phyloP scores from a whole-genome alignment of 2,113 vertebrate genomes.

The Pimephales promelas region DNA sequence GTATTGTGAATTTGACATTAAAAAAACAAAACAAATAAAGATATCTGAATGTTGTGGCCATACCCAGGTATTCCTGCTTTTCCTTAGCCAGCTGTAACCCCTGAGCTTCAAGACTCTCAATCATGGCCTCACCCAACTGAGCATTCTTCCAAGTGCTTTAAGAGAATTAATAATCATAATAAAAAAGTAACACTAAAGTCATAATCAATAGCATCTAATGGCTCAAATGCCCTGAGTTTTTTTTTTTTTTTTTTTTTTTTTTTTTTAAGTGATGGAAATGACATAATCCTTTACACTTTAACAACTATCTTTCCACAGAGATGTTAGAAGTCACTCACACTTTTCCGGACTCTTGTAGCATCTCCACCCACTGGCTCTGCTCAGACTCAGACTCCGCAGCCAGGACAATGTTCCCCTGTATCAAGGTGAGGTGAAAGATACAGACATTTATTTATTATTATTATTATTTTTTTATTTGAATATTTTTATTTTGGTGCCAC shows the following conservation, averaged over 20 bases:
- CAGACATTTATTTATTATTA: background rate
- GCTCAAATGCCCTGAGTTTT: no score
- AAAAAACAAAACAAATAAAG: no score
- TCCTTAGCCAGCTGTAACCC: conserved; percentile 96
- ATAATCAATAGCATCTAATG: background rate
- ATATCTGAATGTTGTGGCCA: background rate
- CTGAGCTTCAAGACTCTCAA: conserved; percentile 95
- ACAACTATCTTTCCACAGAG: background rate
- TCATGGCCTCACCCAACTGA: conserved; percentile 97
- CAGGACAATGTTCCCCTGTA: conserved; percentile 88
- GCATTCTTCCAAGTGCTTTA: conserved; percentile 94
- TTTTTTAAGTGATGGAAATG: background rate
- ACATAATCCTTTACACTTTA: background rate
- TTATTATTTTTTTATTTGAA: no score
- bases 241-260: no score
- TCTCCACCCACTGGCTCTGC: conserved; percentile 93
- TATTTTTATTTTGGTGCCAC: no score
- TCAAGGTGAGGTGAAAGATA: background rate
- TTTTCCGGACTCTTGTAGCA: conserved; percentile 96
- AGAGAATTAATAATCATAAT: background rate
- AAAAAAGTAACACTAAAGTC: background rate
- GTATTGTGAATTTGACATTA: background rate
- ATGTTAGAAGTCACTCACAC: conserved; percentile 80
- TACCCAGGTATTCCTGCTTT: conserved; percentile 96
- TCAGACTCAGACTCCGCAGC: conserved; percentile 91